Evolutionary conservation across 2,113 vertebrate species (phyloP).

Genomic region (Kryptolebias marmoratus): DNA sequence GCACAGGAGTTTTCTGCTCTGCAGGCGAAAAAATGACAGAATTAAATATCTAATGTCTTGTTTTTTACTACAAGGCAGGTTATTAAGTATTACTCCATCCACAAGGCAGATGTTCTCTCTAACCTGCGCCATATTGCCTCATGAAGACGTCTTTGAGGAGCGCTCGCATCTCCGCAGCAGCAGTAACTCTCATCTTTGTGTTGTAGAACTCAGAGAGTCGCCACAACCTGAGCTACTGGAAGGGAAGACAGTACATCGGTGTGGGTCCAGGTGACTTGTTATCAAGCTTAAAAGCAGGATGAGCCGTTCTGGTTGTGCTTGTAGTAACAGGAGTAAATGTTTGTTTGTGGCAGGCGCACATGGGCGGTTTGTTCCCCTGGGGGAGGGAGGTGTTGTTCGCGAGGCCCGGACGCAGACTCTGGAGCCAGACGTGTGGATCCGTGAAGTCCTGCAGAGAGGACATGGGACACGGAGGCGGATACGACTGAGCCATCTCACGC

Average conservation of each 20-base stretch:
- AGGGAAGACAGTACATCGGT: conserved; percentile 87
- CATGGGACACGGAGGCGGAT: conserved; percentile 86
- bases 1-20: too few species aligned
- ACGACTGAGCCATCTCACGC: conserved; percentile 75
- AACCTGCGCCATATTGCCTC: too few species aligned
- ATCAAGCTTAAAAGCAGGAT: not conserved
- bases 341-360: conserved; percentile 84
- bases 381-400: conserved; percentile 67
- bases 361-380: conserved; percentile 82
- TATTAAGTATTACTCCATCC: too few species aligned
- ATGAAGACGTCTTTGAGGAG: too few species aligned
- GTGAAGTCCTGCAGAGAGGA: conserved; percentile 84
- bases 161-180: too few species aligned
- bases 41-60: too few species aligned
- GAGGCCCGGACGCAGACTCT: conserved; percentile 93
- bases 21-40: too few species aligned
- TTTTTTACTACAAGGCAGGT: too few species aligned
- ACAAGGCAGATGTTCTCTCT: too few species aligned
- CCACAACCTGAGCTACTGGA: conserved; percentile 93
- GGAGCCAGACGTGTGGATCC: conserved; percentile 89
- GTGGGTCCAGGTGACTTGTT: conserved; percentile 87
- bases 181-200: conserved; percentile 11
- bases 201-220: conserved; percentile 85
- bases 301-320: not conserved
- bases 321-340: not conserved